These are phyloP conservation scores for Drosophila pegasa DNA, from an alignment of 2,888 invertebrate species.

Conservation along the genomic window DNA sequence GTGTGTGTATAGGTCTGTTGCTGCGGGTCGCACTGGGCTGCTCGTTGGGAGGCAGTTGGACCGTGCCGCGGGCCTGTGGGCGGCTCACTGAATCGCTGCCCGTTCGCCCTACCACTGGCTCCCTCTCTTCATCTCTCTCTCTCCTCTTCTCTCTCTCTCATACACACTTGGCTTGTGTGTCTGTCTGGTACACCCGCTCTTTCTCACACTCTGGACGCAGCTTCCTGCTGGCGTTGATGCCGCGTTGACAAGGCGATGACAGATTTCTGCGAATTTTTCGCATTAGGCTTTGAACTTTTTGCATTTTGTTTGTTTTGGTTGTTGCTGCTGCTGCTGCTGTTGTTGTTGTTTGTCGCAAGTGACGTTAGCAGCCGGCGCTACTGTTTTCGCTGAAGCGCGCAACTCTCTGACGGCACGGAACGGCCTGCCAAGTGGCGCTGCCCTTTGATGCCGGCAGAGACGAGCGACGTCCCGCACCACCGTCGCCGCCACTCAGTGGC, in stretches of 20 bases:
- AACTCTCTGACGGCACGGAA: constrained; percentile 66
- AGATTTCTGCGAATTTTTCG: constrained; percentile 83
- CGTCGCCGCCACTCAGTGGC: constrained; percentile 1
- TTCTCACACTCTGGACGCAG: constrained; percentile 41
- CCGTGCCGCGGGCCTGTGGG: constrained; percentile 17
- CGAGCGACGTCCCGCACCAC: not conserved
- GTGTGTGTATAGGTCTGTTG: constrained; percentile 32
- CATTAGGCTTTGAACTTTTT: constrained; percentile 79
- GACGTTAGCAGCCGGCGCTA: constrained; percentile 73
- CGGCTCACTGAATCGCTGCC: not conserved
- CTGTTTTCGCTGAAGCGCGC: constrained; percentile 80
- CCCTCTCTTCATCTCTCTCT: not conserved
- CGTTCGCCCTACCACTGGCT: not conserved
- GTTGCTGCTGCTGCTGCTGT: constrained; percentile 44
- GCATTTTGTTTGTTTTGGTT: constrained; percentile 61
- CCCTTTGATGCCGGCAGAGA: constrained; percentile 64
- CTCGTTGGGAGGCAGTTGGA: not conserved
- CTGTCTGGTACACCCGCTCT: constrained; percentile 6
- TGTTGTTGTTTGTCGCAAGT: constrained; percentile 34
- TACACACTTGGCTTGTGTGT: not conserved
- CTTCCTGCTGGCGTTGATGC: constrained; percentile 73
- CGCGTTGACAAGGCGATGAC: constrained; percentile 83
- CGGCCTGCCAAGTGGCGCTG: constrained; percentile 76
- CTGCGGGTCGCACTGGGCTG: constrained; percentile 25
- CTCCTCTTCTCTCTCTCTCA: not conserved